phyloP scores from a whole-genome alignment of 2,797 vertebrate species.

The Gila robusta region DNA sequence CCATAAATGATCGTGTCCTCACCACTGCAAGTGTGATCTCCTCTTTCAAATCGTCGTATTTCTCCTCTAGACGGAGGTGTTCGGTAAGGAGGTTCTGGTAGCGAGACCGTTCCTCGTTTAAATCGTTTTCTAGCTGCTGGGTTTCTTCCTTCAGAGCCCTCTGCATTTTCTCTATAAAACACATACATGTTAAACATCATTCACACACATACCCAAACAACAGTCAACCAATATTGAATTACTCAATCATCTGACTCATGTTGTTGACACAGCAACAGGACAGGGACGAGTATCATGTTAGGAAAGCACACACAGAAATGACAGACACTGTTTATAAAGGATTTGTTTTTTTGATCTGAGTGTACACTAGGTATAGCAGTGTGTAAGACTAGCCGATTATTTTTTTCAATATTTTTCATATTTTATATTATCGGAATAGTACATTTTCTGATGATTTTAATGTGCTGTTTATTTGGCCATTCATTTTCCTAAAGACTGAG shows the following conservation, averaged over 20 bases:
- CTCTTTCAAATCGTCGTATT: constrained; percentile 95
- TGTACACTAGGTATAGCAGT: neutral
- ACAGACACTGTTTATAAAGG: neutral
- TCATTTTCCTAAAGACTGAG: neutral
- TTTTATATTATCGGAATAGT: neutral
- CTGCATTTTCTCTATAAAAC: constrained; percentile 88
- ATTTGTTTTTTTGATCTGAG: neutral
- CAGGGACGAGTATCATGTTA: neutral
- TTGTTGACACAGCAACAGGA: constrained; percentile 18
- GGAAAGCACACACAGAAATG: neutral
- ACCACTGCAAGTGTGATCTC: constrained; percentile 88
- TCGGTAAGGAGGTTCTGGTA: constrained; percentile 98
- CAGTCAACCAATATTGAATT: neutral
- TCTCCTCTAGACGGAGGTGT: constrained; percentile 94
- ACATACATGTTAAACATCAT: neutral
- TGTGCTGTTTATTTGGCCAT: neutral
- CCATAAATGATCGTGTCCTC: constrained; percentile 56
- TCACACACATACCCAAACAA: neutral
- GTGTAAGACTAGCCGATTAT: neutral
- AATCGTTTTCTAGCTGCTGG: constrained; percentile 90
- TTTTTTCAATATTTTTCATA: neutral
- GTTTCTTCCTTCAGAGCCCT: constrained; percentile 90
- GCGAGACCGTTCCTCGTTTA: constrained; percentile 94
- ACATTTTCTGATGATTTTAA: neutral
- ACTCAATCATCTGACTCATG: constrained; percentile 19